Percentiles rank a stretch among this genome's conserved stretches.
These are phyloP conservation scores for Thaumetopoea pityocampa DNA, from an alignment of 1,140 invertebrate genomes.

Conservation along the genomic window DNA sequence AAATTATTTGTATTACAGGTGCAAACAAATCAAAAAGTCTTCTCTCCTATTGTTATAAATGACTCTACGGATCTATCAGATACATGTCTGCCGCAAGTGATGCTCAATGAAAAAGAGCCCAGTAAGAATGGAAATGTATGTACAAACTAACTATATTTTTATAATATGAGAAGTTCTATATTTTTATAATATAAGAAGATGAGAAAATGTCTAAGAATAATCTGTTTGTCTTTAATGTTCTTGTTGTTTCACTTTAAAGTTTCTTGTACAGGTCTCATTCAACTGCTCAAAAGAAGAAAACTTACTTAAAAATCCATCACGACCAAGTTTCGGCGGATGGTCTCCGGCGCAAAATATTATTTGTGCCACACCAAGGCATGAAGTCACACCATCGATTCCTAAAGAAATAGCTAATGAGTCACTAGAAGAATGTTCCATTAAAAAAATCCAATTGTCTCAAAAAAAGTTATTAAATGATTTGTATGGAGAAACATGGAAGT, in stretches of 20 bases:
- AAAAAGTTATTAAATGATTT: constrained; percentile 57
- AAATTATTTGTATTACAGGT: constrained; percentile 28
- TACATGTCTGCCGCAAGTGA: constrained; percentile 21
- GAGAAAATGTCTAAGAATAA: too few species aligned
- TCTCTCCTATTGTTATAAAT: constrained; percentile 50
- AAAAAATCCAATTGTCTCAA: constrained; percentile 56
- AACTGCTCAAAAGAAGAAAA: constrained; percentile 34
- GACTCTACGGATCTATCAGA: constrained; percentile 40
- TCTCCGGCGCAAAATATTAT: constrained; percentile 60
- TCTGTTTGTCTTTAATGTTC: too few species aligned
- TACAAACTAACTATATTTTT: too few species aligned
- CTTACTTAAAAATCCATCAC: constrained; percentile 29
- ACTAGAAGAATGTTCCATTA: constrained; percentile 52
- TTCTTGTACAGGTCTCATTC: constrained; percentile 50
- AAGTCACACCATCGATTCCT: constrained; percentile 48
- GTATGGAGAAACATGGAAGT: constrained; percentile 64
- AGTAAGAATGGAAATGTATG: constrained; percentile 56
- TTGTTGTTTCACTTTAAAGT: too few species aligned
- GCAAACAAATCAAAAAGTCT: constrained; percentile 30
- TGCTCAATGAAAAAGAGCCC: constrained; percentile 24
- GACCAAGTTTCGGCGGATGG: constrained; percentile 56
- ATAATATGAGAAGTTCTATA: too few species aligned
- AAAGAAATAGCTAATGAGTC: constrained; percentile 53
- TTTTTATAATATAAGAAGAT: too few species aligned
- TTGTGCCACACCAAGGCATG: constrained; percentile 47